A percentile compares a stretch with the other conserved stretches of the same genome.
These are phyloP conservation scores for Drosophila micromelanica DNA, from an alignment of 1,140 invertebrate species.

Conservation along the genomic window DNA sequence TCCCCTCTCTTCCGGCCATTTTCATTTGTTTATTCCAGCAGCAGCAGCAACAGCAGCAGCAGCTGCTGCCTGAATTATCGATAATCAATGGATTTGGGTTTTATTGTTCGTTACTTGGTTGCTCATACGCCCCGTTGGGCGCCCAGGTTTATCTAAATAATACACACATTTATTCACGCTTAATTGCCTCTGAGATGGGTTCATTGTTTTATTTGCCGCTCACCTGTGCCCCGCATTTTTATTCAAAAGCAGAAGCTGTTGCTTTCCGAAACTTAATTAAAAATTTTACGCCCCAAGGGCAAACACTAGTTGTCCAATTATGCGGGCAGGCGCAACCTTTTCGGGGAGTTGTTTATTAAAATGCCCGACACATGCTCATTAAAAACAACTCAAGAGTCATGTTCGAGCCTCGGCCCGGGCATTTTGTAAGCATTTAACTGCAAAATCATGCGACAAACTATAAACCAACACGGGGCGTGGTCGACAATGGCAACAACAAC, in stretches of 20 bases:
- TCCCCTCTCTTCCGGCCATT: conserved; percentile 70
- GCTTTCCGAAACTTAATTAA: conserved; percentile 62
- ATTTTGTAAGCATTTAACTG: conserved; percentile 81
- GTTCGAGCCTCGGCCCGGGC: conserved; percentile 37
- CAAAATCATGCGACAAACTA: conserved; percentile 82
- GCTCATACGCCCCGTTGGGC: conserved; percentile 43
- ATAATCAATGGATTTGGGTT: conserved; percentile 77
- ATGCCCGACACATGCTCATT: conserved; percentile 64
- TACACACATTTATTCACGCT: conserved; percentile 64
- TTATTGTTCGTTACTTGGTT: conserved; percentile 61
- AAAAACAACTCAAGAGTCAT: conserved; percentile 79
- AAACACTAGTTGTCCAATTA: conserved; percentile 39
- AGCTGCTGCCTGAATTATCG: conserved; percentile 66
- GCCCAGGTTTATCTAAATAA: conserved; percentile 68
- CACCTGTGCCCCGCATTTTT: conserved; percentile 4
- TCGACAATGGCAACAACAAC: conserved; percentile 49
- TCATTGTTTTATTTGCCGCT: conserved; percentile 31
- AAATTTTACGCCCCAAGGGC: conserved; percentile 38
- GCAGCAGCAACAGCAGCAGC: conserved; percentile 50
- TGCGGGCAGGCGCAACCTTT: conserved; percentile 26
- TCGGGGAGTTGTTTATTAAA: conserved; percentile 64
- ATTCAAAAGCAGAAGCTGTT: conserved; percentile 7
- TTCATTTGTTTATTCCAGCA: conserved; percentile 62
- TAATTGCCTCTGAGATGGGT: conserved; percentile 58
- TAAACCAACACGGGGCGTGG: conserved; percentile 68